phyloP scores from a whole-genome alignment of 53 echinoderm and acorn worm genomes.

The Astropecten irregularis region DNA sequence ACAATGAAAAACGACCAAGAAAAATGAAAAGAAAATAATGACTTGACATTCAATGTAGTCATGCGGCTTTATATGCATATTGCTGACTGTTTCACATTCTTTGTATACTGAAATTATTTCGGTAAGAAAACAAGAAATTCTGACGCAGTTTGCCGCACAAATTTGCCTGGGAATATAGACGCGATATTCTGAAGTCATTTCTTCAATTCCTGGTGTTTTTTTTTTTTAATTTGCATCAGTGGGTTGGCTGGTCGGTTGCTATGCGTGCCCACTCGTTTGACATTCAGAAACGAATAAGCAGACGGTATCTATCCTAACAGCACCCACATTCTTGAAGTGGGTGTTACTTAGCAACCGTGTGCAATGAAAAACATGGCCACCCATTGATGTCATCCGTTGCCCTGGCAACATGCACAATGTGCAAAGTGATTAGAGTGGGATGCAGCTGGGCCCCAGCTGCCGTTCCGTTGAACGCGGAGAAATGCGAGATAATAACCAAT shows the following conservation, averaged over 20 bases:
- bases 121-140: too few relatives aligned
- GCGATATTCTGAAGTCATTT: too few relatives aligned
- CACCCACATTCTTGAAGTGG: constrained; percentile 23
- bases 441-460: neutral
- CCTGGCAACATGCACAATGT: constrained; percentile 1
- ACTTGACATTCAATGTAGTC: too few relatives aligned
- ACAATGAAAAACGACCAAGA: too few relatives aligned
- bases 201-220: too few relatives aligned
- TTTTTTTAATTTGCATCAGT: too few relatives aligned
- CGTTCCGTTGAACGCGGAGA: neutral
- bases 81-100: too few relatives aligned
- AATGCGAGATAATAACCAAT: constrained; percentile 19
- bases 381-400: constrained; percentile 57
- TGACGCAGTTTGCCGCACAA: too few relatives aligned
- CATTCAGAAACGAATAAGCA: constrained; percentile 4
- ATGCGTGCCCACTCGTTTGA: neutral
- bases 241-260: neutral
- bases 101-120: too few relatives aligned
- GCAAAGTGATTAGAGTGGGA: constrained; percentile 3
- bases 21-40: too few relatives aligned
- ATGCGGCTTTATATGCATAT: too few relatives aligned
- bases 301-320: neutral
- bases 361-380: constrained; percentile 35
- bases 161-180: too few relatives aligned
- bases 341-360: constrained; percentile 33